Percentiles rank a stretch among this genome's conserved stretches.
phyloP scores from a whole-genome alignment of 2,113 vertebrate species.

The Syngnathus floridae region DNA sequence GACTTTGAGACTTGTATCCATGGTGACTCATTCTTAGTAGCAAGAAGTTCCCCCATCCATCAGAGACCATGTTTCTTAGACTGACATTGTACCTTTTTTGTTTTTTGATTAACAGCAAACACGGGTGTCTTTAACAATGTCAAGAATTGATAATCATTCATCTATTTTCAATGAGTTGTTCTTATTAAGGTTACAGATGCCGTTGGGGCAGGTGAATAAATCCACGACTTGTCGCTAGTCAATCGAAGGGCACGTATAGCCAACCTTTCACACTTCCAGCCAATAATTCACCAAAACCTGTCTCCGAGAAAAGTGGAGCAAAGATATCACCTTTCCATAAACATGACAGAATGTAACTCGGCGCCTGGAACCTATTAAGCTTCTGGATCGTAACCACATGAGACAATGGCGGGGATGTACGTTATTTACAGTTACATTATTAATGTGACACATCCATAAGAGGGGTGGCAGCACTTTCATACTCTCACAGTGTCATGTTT shows the following conservation, averaged over 20 bases:
- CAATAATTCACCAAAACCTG: background rate
- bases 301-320: background rate
- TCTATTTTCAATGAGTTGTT: background rate
- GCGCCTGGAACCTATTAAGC: background rate
- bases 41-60: constrained; percentile 7
- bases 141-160: constrained; percentile 2
- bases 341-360: too few species aligned
- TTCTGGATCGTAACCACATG: background rate
- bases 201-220: background rate
- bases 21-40: constrained; percentile 21
- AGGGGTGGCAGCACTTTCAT: background rate
- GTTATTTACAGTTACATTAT: background rate
- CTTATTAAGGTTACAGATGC: background rate
- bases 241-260: background rate
- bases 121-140: constrained; percentile 13
- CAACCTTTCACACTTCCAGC: too few species aligned
- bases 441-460: background rate
- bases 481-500: background rate
- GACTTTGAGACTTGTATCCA: constrained; percentile 30
- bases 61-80: constrained; percentile 13
- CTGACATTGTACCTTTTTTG: constrained; percentile 7
- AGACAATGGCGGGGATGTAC: background rate
- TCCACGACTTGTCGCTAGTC: background rate
- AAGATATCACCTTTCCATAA: background rate
- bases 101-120: constrained; percentile 15